Percentiles rank a stretch among this genome's conserved stretches.
Conservation (phyloP, 2,797 vertebrate species). For the Myotis pilosus region DNA sequence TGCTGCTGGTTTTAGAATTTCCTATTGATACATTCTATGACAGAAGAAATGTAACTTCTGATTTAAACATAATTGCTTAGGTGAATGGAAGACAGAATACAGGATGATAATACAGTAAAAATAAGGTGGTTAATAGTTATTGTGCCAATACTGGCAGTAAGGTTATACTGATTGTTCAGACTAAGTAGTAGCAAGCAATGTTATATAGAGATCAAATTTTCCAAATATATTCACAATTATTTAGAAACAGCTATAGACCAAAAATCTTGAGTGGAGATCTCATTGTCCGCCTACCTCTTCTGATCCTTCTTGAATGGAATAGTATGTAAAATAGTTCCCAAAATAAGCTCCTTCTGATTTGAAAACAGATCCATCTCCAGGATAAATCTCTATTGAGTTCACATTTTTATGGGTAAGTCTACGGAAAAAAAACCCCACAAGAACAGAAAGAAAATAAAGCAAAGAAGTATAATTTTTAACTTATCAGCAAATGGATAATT, state of each 20-base stretch:
- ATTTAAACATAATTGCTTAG: constrained; percentile 47
- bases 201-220: background rate
- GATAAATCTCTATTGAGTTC: constrained; percentile 88
- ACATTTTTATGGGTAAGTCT: constrained; percentile 86
- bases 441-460: background rate
- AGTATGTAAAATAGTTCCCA: constrained; percentile 89
- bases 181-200: background rate
- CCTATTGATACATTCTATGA: background rate
- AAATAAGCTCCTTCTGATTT: constrained; percentile 87
- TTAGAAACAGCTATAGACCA: background rate
- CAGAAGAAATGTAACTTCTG: constrained; percentile 44
- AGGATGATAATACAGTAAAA: constrained; percentile 8
- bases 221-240: background rate
- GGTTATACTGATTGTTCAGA: constrained; percentile 8
- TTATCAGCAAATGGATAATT: background rate
- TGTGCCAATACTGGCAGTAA: background rate
- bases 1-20: background rate
- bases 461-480: constrained; percentile 10
- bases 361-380: constrained; percentile 92
- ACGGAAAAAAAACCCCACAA: constrained; percentile 57
- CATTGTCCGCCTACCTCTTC: constrained; percentile 81
- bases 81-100: background rate
- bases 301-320: constrained; percentile 79
- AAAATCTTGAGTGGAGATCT: constrained; percentile 9
- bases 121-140: background rate